phyloP scores from a whole-genome alignment of 2,113 vertebrate species.

The Actenoides hombroni region DNA sequence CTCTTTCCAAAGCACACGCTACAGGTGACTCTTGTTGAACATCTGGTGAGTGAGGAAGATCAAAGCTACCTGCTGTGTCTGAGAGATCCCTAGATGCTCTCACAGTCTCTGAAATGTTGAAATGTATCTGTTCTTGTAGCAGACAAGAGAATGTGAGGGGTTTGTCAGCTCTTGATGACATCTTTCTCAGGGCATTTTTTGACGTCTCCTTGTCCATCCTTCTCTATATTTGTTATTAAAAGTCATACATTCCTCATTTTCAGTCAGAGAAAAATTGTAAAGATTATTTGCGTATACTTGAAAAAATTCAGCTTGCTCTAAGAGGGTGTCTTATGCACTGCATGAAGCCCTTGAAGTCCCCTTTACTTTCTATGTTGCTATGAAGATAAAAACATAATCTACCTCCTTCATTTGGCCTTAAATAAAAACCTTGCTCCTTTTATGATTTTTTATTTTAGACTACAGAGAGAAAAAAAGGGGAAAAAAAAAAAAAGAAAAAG shows the following conservation, averaged over 20 bases:
- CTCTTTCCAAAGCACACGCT: background rate
- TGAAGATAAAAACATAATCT: background rate
- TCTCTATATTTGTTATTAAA: background rate
- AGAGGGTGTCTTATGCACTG: background rate
- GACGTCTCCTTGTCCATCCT: background rate
- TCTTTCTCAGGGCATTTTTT: background rate
- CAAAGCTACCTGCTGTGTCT: background rate
- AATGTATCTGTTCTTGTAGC: background rate
- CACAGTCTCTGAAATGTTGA: background rate
- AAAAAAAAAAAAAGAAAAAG: too few relatives aligned
- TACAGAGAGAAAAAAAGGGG: background rate
- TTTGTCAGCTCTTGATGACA: background rate
- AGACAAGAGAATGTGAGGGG: background rate
- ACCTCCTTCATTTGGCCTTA: background rate
- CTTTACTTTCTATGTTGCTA: background rate
- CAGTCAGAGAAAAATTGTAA: background rate
- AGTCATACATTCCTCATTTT: background rate
- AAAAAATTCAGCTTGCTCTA: background rate
- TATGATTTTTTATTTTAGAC: background rate
- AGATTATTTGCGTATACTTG: background rate
- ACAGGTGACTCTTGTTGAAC: background rate
- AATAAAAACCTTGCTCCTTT: background rate
- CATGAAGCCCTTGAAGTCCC: background rate
- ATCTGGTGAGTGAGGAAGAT: background rate
- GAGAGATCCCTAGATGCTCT: background rate